Evolutionary conservation across 2,113 vertebrate genomes (phyloP).

Genomic region (Cephalopholis sonnerati): DNA sequence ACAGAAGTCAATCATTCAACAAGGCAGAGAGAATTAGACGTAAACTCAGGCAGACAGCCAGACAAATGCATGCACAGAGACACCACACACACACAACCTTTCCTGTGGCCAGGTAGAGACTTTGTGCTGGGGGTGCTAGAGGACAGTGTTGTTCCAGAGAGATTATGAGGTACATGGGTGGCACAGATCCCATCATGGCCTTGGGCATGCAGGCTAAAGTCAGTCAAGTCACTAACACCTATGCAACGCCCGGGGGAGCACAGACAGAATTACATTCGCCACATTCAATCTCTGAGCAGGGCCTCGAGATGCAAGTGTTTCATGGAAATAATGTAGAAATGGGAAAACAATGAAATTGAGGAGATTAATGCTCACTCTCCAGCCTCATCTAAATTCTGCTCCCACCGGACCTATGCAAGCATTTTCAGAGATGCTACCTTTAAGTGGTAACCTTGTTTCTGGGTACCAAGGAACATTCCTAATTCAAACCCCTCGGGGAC

Average conservation of each 20-base stretch:
- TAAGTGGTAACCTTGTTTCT: conserved; percentile 70
- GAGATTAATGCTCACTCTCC: conserved; percentile 65
- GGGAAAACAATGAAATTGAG: conserved; percentile 73
- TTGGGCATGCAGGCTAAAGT: conserved; percentile 62
- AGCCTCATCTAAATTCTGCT: conserved; percentile 70
- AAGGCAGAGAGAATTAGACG: conserved; percentile 24
- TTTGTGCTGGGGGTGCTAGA: conserved; percentile 37
- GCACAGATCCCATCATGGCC: conserved; percentile 70
- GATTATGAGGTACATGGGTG: conserved; percentile 73
- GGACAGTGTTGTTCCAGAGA: conserved; percentile 59
- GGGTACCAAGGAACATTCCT: conserved; percentile 45
- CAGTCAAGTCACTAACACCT: conserved; percentile 71
- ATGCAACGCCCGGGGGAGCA: conserved; percentile 49
- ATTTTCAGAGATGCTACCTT: conserved; percentile 60
- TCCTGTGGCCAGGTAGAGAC: conserved; percentile 42
- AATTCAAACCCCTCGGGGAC: conserved; percentile 52
- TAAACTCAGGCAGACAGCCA: conserved; percentile 34
- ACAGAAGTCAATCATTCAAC: conserved; percentile 49
- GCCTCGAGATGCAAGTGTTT: conserved; percentile 51
- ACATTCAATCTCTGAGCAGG: conserved; percentile 59
- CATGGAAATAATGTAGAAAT: conserved; percentile 72
- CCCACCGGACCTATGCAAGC: conserved; percentile 57
- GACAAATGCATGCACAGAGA: conserved; percentile 33
- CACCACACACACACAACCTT: conserved; percentile 2
- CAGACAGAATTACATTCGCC: conserved; percentile 67